Conservation (phyloP, 2,888 invertebrate genomes). For the Yponomeuta plumbellus region DNA sequence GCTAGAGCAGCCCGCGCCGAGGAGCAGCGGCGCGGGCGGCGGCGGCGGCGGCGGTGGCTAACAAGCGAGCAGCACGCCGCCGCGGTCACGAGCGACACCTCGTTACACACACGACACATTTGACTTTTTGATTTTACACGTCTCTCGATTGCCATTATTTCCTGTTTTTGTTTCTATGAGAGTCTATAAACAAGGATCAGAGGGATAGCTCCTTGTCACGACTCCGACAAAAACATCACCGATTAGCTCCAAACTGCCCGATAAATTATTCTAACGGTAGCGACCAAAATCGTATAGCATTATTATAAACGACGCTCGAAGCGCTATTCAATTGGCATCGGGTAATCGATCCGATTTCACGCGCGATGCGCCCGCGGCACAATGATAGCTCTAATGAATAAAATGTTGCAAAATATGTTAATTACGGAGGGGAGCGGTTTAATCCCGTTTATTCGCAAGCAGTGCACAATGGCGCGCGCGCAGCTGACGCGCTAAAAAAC, state of each 20-base stretch:
- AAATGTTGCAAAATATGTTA: slow-evolving; percentile 54
- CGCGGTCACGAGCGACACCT: slow-evolving; percentile 30
- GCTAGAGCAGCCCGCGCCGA: background rate
- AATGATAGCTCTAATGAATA: slow-evolving; percentile 61
- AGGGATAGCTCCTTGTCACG: background rate
- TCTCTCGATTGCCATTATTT: slow-evolving; percentile 15
- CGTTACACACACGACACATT: slow-evolving; percentile 30
- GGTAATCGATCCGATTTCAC: slow-evolving; percentile 64
- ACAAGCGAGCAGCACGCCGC: slow-evolving; percentile 19
- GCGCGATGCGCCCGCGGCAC: slow-evolving; percentile 41
- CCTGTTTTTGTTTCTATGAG: slow-evolving; percentile 6
- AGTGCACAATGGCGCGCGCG: slow-evolving; percentile 12
- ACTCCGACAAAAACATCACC: background rate
- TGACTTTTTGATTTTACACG: slow-evolving; percentile 28
- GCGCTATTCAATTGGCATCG: slow-evolving; percentile 46
- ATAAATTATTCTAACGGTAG: slow-evolving; percentile 36
- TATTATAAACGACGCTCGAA: slow-evolving; percentile 36
- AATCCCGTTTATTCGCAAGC: slow-evolving; percentile 43
- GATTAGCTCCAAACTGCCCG: slow-evolving; percentile 21
- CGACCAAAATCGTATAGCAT: slow-evolving; percentile 42
- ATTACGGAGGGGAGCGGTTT: slow-evolving; percentile 42
- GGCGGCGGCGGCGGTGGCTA: slow-evolving; percentile 16
- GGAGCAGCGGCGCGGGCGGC: background rate
- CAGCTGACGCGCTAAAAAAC: background rate
- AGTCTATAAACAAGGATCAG: background rate